Conservation (phyloP, 1,140 invertebrate genomes). For the Zaprionus nigranus region DNA sequence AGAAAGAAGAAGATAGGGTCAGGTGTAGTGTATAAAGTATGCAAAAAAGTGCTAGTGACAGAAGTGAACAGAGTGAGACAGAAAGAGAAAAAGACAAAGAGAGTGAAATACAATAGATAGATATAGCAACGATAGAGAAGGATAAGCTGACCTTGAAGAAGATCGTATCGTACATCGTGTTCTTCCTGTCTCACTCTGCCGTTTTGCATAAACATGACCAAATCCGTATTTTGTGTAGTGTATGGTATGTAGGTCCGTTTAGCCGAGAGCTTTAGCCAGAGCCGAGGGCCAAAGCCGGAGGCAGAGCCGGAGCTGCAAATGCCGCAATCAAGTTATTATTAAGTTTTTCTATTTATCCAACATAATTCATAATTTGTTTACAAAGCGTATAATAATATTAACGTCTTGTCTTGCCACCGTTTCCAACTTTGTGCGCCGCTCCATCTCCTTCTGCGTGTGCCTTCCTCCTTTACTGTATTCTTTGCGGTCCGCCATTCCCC, state of each 20-base stretch:
- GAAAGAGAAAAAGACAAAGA: too few species aligned
- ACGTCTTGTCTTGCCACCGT: constrained; percentile 64
- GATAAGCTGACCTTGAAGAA: too few species aligned
- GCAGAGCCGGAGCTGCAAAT: constrained; percentile 49
- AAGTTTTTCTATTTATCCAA: constrained; percentile 83
- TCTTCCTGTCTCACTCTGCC: neutral
- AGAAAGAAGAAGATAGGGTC: too few species aligned
- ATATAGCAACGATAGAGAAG: too few species aligned
- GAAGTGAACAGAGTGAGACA: too few species aligned
- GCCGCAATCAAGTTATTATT: constrained; percentile 83
- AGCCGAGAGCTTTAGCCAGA: constrained; percentile 6
- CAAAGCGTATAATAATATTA: constrained; percentile 83
- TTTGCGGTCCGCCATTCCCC: neutral
- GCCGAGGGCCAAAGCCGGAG: constrained; percentile 4
- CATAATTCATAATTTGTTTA: constrained; percentile 84
- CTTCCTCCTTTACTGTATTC: neutral
- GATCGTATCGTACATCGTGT: neutral
- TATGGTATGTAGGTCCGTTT: neutral
- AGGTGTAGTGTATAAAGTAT: too few species aligned
- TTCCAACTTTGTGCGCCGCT: constrained; percentile 20
- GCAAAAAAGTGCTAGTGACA: too few species aligned
- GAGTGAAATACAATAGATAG: too few species aligned
- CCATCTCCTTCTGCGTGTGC: neutral
- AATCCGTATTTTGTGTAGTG: neutral
- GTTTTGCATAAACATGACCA: neutral